Evolutionary conservation across 2,797 vertebrate species (phyloP).

Genomic region (Spea hammondii): DNA sequence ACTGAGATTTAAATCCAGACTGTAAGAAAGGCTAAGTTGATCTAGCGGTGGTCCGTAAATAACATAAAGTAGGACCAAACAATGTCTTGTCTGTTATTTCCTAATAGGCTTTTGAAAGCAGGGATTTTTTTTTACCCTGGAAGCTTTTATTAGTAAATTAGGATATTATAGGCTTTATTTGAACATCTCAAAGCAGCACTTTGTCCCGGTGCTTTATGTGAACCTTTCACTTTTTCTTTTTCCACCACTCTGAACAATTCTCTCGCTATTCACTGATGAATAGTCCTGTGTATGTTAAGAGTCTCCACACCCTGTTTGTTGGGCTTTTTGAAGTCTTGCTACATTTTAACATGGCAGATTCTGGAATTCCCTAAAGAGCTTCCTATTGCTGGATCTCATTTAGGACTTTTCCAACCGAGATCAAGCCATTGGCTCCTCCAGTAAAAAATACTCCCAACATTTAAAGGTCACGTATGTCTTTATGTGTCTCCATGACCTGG

Average conservation of each 20-base stretch:
- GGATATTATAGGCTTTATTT: conserved; percentile 36
- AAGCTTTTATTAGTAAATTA: conserved; percentile 33
- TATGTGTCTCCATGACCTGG: conserved; percentile 13
- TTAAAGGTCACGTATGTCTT: conserved; percentile 2
- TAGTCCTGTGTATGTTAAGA: conserved; percentile 36
- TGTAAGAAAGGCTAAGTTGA: conserved; percentile 8
- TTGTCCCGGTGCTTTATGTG: conserved; percentile 15
- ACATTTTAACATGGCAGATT: conserved; percentile 21
- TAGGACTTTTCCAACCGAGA: neutral
- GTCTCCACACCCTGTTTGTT: conserved; percentile 20
- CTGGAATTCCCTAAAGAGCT: conserved; percentile 12
- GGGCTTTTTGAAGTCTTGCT: conserved; percentile 26
- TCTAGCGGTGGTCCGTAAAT: conserved; percentile 31
- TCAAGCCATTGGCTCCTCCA: neutral
- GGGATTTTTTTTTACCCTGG: neutral
- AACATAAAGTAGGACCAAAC: conserved; percentile 15
- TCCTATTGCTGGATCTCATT: conserved; percentile 3
- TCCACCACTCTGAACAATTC: conserved; percentile 20
- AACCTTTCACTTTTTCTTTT: conserved; percentile 15
- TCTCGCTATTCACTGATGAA: conserved; percentile 40
- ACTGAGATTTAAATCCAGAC: conserved; percentile 2
- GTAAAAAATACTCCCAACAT: neutral
- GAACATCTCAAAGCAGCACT: conserved; percentile 34
- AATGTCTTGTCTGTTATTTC: conserved; percentile 29
- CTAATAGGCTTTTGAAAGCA: conserved; percentile 14